Evolutionary conservation across 2,113 vertebrate genomes (phyloP), one percentile per base, ranked within the genome.

Genomic region (Notiomystis cincta): DNA sequence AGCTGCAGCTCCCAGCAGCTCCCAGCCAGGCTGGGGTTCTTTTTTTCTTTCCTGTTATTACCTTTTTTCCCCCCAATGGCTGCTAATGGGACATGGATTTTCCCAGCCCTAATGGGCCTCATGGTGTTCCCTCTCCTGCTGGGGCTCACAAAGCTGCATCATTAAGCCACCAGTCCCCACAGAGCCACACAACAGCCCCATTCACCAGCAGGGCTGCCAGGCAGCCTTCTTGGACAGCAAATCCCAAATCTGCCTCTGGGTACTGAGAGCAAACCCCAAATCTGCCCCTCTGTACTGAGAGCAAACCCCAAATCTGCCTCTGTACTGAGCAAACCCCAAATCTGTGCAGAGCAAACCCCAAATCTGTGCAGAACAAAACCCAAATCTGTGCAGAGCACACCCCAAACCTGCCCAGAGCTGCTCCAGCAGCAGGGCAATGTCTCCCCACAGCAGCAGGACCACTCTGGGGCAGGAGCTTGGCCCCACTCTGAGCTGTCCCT

Each of bases 71-170:
- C 77, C 88, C 67, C 19, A 88, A 87, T 56, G 91, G 90, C 92
- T 96, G 76, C 90, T 90, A 92, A 93, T 95, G 82, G 96, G 87
- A 94, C 94, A 92, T 94, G 77, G 89, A 85, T 96, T 87, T 97
- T 95, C 90, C 96, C 81, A 96, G 84, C 95, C 62, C 84, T 79
- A 97, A 95, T 97, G 95, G 95, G 95, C 95, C 91, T 95, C 97
- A 73, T 90, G 95, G 93, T 62, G 89, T 62, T 96, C 79, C 48
- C 91, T 81, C 70, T 95, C 84, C 87, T 88, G 84, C 75, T 70
- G 81, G 90, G 88, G 75, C 95, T 92, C 92, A 96, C 77, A 95
- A 62, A 80, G 78, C 86, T 61, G 90, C 90, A 97, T 89, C 93
- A 81, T 97, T 96, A 84, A 71, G 28, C n/a, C 88, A 17, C 69